These are phyloP conservation scores for Nannospalax galili DNA, from an alignment of 2,113 vertebrate genomes.

Conservation along the genomic window DNA sequence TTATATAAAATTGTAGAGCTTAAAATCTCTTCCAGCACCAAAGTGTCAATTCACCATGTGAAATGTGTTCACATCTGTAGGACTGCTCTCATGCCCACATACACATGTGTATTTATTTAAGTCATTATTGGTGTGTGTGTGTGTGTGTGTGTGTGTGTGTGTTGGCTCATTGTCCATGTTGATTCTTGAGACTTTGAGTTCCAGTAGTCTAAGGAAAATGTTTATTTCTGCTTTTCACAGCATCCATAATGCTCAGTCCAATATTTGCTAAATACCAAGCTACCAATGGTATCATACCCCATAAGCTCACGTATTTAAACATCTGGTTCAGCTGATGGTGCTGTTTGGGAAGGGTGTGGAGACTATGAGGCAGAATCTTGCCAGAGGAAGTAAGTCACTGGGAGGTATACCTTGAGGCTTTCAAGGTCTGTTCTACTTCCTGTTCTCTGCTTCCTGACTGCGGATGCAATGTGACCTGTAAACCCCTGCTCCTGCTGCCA, in stretches of 20 bases:
- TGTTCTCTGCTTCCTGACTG: neutral
- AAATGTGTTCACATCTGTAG: neutral
- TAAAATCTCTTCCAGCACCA: slow-evolving; percentile 4
- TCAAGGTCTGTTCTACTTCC: neutral
- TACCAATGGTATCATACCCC: neutral
- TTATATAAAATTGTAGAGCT: neutral
- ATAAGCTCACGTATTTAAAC: neutral
- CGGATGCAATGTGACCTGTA: neutral
- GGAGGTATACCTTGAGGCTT: neutral
- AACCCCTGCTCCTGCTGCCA: neutral
- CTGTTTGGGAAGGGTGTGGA: neutral
- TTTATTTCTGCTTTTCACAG: neutral
- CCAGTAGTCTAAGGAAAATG: neutral
- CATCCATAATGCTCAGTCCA: neutral
- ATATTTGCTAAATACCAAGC: slow-evolving; percentile 13
- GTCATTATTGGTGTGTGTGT: neutral
- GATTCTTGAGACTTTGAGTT: neutral
- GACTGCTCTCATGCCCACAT: neutral
- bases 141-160: slow-evolving; percentile 3
- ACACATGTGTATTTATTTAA: neutral
- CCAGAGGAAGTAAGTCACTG: neutral
- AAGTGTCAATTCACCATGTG: neutral
- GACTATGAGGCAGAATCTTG: neutral
- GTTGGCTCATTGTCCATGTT: neutral
- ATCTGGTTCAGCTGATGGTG: neutral